phyloP scores from a whole-genome alignment of 2,888 invertebrate genomes.

The Halictus ligatus region DNA sequence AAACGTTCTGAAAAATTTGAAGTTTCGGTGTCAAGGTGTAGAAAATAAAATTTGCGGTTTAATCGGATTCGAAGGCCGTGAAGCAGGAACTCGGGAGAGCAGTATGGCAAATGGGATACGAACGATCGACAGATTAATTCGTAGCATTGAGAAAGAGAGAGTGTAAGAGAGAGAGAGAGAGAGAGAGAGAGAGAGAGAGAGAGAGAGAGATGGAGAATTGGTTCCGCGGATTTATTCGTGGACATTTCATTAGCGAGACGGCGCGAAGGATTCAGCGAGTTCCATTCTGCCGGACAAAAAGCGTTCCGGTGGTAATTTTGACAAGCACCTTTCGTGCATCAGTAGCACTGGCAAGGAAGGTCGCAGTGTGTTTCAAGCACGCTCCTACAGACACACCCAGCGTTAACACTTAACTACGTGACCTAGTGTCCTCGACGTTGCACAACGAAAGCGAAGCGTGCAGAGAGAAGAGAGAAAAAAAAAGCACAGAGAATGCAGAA shows the following conservation, averaged over 20 bases:
- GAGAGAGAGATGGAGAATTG: background rate
- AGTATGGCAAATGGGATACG: background rate
- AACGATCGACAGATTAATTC: background rate
- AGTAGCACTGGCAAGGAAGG: slow-evolving; percentile 52
- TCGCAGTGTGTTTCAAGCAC: slow-evolving; percentile 54
- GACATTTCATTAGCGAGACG: slow-evolving; percentile 36
- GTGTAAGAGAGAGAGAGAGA: too few species aligned
- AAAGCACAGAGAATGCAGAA: slow-evolving; percentile 5
- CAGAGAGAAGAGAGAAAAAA: background rate
- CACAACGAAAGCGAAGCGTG: slow-evolving; percentile 47
- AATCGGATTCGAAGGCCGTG: background rate
- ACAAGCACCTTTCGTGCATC: slow-evolving; percentile 57
- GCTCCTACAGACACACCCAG: slow-evolving; percentile 57
- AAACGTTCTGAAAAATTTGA: background rate
- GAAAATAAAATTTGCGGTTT: background rate
- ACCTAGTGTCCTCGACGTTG: slow-evolving; percentile 59
- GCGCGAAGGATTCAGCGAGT: background rate
- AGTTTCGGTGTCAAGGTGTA: background rate
- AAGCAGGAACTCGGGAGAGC: background rate
- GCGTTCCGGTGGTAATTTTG: slow-evolving; percentile 51
- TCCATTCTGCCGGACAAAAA: slow-evolving; percentile 18
- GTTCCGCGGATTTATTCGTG: background rate
- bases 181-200: background rate
- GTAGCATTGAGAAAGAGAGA: background rate
- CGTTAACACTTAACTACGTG: slow-evolving; percentile 62